Evolutionary conservation across 2,888 invertebrate species (phyloP), one percentile per base, ranked within the genome.

Genomic region (Eustalomyia histrio): DNA sequence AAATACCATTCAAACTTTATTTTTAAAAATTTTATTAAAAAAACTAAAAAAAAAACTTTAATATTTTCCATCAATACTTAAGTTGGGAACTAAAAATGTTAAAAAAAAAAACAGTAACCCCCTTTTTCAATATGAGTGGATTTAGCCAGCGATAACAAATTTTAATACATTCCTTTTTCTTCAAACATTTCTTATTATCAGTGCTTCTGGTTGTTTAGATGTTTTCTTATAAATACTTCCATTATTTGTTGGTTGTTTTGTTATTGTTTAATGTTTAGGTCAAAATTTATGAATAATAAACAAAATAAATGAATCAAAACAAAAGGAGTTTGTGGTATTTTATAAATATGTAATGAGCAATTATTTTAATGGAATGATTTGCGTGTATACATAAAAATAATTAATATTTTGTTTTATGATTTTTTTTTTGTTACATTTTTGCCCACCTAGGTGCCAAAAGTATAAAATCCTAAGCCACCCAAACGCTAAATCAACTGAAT

Each of bases 221-320:
- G 9, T 57, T 21, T 61, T 35, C 14, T 57, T 47, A 9, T 43
- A 63, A 17, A n/a, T 57, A 69, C 63, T 55, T 35, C 47, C 63
- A 76, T 57, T 69, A 63, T 35, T 33, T 50, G 18, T 39, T 57
- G 35, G 58, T 67, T 39, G 52, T 33, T 29, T 9, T 69, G 58
- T 67, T 39, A 24, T 33, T 29, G n/a, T 69, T 50, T 53, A 68
- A 63, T 63, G 57, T 63, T 24, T 16, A 63, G 18, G 21, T 68
- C 43, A 43, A 55, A 68, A 63, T 69, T 64, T 69, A 76, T 76
- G 63, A 57, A 57, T 69, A 69, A 57, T 50, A 69, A 68, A 67
- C 8, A 39, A 39, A 47, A 21, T 47, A 57, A 47, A 9, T 14
- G 0, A 10, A 16, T 0, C 10, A 60, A 18, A 18, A 7, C 5